phyloP scores from a whole-genome alignment of 1,140 invertebrate species.

The Ceratina japonica region DNA sequence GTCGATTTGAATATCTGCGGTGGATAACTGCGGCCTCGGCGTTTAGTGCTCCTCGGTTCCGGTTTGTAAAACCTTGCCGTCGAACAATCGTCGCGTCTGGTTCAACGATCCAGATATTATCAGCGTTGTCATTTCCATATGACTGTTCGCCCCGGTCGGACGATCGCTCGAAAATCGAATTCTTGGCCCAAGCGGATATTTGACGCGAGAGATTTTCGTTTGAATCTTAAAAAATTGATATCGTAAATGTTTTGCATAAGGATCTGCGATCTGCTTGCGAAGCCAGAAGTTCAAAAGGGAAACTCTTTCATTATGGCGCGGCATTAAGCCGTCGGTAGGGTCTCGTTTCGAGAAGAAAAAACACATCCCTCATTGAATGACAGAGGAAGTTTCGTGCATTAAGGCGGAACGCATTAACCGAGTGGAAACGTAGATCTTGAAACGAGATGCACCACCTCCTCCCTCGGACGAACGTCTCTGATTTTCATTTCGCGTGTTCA shows the following conservation, averaged over 20 bases:
- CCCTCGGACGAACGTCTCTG: constrained; percentile 50
- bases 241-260: too few species aligned
- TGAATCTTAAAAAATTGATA: too few species aligned
- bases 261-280: too few species aligned
- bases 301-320: too few species aligned
- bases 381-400: constrained; percentile 47
- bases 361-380: constrained; percentile 22
- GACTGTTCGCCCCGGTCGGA: background rate
- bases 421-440: constrained; percentile 50
- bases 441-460: constrained; percentile 54
- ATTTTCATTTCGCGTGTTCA: constrained; percentile 67
- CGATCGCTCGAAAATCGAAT: too few species aligned
- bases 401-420: constrained; percentile 46
- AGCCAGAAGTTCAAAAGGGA: too few species aligned
- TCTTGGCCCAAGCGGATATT: too few species aligned
- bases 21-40: background rate
- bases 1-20: constrained; percentile 28
- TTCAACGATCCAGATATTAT: background rate
- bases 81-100: background rate
- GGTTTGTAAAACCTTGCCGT: constrained; percentile 2
- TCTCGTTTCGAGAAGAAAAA: background rate
- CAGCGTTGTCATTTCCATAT: background rate
- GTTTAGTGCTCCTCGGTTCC: background rate
- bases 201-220: too few species aligned
- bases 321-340: too few species aligned